Evolutionary conservation across 2,113 vertebrate genomes (phyloP), one percentile per base, ranked within the genome.

Genomic region (Tetrao urogallus): DNA sequence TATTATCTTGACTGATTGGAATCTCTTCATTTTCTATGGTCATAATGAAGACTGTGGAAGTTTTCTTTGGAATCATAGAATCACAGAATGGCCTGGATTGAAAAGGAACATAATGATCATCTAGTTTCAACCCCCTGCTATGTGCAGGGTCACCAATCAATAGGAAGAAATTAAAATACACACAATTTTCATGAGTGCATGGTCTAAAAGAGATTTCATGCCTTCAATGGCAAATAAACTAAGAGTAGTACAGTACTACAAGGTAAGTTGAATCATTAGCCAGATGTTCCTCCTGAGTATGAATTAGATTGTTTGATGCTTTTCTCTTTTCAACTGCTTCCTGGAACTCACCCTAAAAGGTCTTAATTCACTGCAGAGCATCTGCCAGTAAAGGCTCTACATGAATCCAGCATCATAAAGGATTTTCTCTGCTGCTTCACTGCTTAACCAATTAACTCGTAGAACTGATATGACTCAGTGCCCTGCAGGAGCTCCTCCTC

Each of bases 231-330:
- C 8, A 80, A 64, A 25, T 25, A 52, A 86, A 7, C 50, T 71
- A 56, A 43, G 22, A 70, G 40, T 5, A 87, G 22, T 45, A 48
- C 13, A 66, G 57, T 48, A 73, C 13, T 22, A 24, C 34, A 15
- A 1, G 2, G 10, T 19, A 85, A 60, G 27, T 16, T 52, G 45
- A 90, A n/a, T 48, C 67, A 52, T 74, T 77, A 73, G 32, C 28
- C 74, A 91, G 81, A 64, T 92, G 52, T 64, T 91, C 56, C 54
- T 88, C 32, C 13, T 32, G 60, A 82, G 18, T 15, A 70, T 14
- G 32, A 76, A 85, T 82, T 20, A 34, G 25, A 6, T 38, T 66
- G 14, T 21, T 81, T 72, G 20, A 48, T 64, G 34, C 0, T 69
- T 71, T 82, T 85, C 13, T 67, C 20, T 64, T 67, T 81, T 78